A percentile compares a stretch with the other conserved stretches of the same genome.
These are phyloP conservation scores for Meiosimyza platycephala DNA, from an alignment of 2,888 invertebrate species.

Conservation along the genomic window DNA sequence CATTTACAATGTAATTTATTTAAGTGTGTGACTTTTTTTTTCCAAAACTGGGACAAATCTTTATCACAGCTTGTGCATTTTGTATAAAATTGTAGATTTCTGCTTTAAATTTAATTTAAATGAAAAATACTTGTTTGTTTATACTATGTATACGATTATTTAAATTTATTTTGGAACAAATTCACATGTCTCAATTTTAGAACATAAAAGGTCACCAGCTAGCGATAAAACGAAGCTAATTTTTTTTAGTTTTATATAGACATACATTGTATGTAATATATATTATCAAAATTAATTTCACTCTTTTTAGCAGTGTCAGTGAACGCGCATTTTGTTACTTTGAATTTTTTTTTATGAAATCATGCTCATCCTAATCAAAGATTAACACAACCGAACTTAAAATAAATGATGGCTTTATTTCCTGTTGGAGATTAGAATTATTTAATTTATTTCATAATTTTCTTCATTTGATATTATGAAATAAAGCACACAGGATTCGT, in stretches of 20 bases:
- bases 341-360: background rate
- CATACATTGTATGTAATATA: background rate
- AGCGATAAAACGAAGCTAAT: background rate
- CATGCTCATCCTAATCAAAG: slow-evolving; percentile 4
- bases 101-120: too few relatives aligned
- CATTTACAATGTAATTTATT: too few relatives aligned
- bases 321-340: background rate
- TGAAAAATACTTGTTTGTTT: background rate
- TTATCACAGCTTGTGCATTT: background rate
- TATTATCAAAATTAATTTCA: slow-evolving; percentile 9
- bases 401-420: background rate
- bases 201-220: background rate
- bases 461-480: background rate
- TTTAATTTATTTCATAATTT: background rate
- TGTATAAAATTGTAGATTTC: background rate
- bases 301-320: background rate
- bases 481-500: too few relatives aligned
- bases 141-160: background rate
- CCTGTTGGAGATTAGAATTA: background rate
- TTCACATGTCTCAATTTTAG: background rate
- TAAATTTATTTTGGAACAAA: too few relatives aligned
- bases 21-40: too few relatives aligned
- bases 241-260: background rate
- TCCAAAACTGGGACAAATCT: too few relatives aligned
- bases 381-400: background rate